These are phyloP conservation scores for Drosophila tanythrix DNA, from an alignment of 2,888 invertebrate species.

Conservation along the genomic window DNA sequence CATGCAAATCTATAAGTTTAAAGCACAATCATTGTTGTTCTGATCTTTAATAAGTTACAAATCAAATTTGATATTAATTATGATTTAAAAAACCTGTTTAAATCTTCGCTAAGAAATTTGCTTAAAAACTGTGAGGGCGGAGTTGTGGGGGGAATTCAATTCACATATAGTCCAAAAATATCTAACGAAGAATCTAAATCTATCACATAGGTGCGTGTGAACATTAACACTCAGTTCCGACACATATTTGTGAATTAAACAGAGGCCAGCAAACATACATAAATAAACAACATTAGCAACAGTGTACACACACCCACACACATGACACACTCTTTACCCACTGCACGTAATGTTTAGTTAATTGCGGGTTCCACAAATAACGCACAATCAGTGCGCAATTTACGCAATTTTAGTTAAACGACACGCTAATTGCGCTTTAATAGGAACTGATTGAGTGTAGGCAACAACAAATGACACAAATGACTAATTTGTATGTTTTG, in stretches of 20 bases:
- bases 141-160: not conserved
- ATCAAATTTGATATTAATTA: not conserved
- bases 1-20: not conserved
- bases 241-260: slow-evolving; percentile 24
- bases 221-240: slow-evolving; percentile 46
- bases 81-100: not conserved
- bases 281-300: slow-evolving; percentile 63
- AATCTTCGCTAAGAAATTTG: not conserved
- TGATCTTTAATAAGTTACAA: not conserved
- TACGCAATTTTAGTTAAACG: slow-evolving; percentile 48
- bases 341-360: slow-evolving; percentile 45
- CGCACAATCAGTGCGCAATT: slow-evolving; percentile 58
- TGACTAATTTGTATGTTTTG: slow-evolving; percentile 41
- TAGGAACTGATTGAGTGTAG: slow-evolving; percentile 65
- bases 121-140: not conserved
- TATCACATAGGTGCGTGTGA: slow-evolving; percentile 41
- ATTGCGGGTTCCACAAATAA: slow-evolving; percentile 58
- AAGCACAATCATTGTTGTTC: not conserved
- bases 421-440: slow-evolving; percentile 52
- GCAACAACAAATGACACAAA: slow-evolving; percentile 28
- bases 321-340: slow-evolving; percentile 17
- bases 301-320: slow-evolving; percentile 2
- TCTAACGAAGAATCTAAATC: slow-evolving; percentile 3
- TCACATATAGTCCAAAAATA: slow-evolving; percentile 10
- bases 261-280: slow-evolving; percentile 50